Percentiles rank a stretch among this genome's conserved stretches.
Evolutionary conservation across 2,888 invertebrate species (phyloP).

Genomic region (Spisula subtruncata): DNA sequence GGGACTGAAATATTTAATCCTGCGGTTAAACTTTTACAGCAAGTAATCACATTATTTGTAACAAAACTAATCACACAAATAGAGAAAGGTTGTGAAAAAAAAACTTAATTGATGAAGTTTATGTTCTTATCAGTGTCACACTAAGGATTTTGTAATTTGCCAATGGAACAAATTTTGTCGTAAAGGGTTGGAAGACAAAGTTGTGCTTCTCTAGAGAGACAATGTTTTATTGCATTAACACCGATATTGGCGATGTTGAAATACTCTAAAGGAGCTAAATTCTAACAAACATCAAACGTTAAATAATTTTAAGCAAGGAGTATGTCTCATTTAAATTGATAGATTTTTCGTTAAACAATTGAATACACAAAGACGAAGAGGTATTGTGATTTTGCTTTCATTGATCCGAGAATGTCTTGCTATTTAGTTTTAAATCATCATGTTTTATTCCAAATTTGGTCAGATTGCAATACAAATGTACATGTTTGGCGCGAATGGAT

Average conservation of each 20-base stretch:
- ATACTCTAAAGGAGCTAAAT: not conserved
- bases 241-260: not conserved
- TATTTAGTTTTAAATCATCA: too few relatives aligned
- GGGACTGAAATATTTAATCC: not conserved
- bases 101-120: not conserved
- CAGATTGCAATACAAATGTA: too few relatives aligned
- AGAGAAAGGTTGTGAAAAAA: not conserved
- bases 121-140: not conserved
- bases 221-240: not conserved
- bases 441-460: too few relatives aligned
- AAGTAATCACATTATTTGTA: conserved; percentile 9
- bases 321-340: not conserved
- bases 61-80: not conserved
- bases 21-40: not conserved
- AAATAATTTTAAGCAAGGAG: not conserved
- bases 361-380: not conserved
- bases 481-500: too few relatives aligned
- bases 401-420: not conserved
- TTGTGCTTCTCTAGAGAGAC: conserved; percentile 1
- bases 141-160: not conserved
- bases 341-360: not conserved
- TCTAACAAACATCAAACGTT: not conserved
- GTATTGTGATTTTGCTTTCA: not conserved
- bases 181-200: not conserved
- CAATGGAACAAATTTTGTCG: not conserved